Percentiles rank a stretch among this genome's conserved stretches.
Evolutionary conservation across 2,113 vertebrate genomes (phyloP).

Genomic region (Mustelus asterias): DNA sequence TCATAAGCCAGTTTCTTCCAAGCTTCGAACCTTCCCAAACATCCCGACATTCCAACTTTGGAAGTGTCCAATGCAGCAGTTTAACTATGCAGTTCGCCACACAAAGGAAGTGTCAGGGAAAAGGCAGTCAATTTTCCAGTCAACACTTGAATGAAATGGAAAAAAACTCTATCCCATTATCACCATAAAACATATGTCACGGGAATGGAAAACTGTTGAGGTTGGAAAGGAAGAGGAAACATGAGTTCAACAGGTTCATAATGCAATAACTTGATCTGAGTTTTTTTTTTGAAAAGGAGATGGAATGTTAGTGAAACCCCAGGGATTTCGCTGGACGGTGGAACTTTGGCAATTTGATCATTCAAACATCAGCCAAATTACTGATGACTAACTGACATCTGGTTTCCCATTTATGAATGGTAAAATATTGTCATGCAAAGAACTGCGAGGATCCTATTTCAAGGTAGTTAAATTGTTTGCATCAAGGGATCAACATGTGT

Average conservation of each 20-base stretch:
- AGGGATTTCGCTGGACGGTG: background rate
- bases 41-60: background rate
- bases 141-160: background rate
- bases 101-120: background rate
- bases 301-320: background rate
- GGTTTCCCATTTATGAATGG: slow-evolving; percentile 27
- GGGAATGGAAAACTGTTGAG: background rate
- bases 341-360: slow-evolving; percentile 16
- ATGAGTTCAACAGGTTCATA: background rate
- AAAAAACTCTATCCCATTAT: background rate
- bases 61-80: background rate
- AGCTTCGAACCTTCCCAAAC: too few species aligned
- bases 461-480: slow-evolving; percentile 22
- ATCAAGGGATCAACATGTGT: background rate
- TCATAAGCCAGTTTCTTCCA: too few species aligned
- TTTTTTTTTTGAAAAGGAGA: background rate
- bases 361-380: background rate
- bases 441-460: background rate
- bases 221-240: background rate
- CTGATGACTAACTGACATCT: slow-evolving; percentile 17
- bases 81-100: background rate
- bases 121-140: background rate
- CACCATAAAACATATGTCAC: background rate
- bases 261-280: background rate
- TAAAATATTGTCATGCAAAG: background rate